These are phyloP conservation scores for Podarcis siculus DNA, from an alignment of 2,797 vertebrate species.

Conservation along the genomic window DNA sequence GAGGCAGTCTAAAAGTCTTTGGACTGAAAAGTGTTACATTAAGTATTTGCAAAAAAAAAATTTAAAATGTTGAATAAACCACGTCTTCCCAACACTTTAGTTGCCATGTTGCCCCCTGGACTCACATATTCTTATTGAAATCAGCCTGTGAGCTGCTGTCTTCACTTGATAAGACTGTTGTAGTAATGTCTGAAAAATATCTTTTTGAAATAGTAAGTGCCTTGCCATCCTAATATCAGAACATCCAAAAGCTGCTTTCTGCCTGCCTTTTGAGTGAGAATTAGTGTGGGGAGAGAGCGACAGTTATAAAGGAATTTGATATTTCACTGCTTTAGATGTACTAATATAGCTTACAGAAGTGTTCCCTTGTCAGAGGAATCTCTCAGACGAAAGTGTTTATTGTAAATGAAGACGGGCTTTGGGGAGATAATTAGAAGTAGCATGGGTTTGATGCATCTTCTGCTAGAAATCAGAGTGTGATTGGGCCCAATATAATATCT, in stretches of 20 bases:
- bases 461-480: not conserved
- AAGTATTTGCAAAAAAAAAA: not conserved
- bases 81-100: not conserved
- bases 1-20: not conserved
- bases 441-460: not conserved
- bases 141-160: not conserved
- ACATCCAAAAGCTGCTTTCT: constrained; percentile 7
- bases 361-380: not conserved
- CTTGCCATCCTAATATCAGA: not conserved
- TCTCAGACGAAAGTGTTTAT: not conserved
- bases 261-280: not conserved
- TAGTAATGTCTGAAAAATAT: not conserved
- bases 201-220: not conserved
- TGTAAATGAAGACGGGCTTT: constrained; percentile 2
- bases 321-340: not conserved
- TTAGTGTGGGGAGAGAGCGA: not conserved
- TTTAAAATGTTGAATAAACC: not conserved
- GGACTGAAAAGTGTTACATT: not conserved
- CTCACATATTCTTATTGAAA: not conserved
- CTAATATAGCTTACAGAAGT: not conserved
- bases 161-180: not conserved
- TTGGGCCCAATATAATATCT: not conserved
- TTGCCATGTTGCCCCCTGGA: not conserved
- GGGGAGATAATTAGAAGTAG: not conserved
- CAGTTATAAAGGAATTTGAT: not conserved